Evolutionary conservation across 2,113 vertebrate species (phyloP), one percentile per base, ranked within the genome.

Genomic region (Spea multiplicata): DNA sequence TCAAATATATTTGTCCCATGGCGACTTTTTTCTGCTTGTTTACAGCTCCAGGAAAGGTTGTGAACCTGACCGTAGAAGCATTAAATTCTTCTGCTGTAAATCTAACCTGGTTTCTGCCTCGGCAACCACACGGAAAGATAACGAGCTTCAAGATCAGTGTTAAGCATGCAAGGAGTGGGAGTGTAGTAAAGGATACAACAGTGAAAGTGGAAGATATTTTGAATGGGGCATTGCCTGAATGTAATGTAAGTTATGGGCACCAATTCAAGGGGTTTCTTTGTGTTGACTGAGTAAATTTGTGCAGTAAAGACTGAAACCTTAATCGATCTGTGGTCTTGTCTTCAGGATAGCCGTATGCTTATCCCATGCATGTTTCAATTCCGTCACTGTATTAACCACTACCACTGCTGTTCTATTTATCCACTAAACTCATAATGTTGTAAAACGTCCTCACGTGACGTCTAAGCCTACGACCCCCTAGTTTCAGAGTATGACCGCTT

Each of bases 91-190:
- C 95, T 61, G 92, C 90, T 47, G 96, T 97, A 76, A 90, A 95
- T 84, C 87, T 99, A 17, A 95, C 92, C 62, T 99, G 97, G 97
- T 98, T 92, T 87, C 92, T 99, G 82, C 97, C 97, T 8, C 87
- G 85, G 45, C 95, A 94, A 85, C 97, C 96, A 83, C 98, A 99
- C 80, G 97, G 97, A 57, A 98, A 95, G 86, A 98, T 99, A 86
- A 98, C 93, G 53, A 94, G 93, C 86, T 99, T 99, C 87, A 94
- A 94, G 62, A 95, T 99, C 66, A 98, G 95, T 84, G 95, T 95
- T 62, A 99, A 96, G 82, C 92, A 95, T n/a, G 95, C 93, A 82
- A 94, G 96, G 83, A 97, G 92, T 8, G 92, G 94, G 8, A 88
- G 93, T 86, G 86, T 91, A 2, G 93, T 96, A 71, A 95, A 93